phyloP scores from a whole-genome alignment of 2,113 vertebrate genomes.

The Ivindomyrus marchei region DNA sequence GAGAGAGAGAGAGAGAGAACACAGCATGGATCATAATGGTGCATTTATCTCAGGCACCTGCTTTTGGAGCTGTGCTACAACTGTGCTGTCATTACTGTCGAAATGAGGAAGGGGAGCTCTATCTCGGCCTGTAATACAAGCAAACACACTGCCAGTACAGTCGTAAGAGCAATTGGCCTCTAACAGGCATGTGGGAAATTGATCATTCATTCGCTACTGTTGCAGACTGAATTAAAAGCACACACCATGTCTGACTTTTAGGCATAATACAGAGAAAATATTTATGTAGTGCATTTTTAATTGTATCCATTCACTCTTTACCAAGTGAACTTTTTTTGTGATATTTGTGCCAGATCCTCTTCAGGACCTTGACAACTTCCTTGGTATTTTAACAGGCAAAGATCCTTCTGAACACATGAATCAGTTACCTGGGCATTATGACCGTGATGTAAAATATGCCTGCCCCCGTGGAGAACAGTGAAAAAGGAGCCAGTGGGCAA shows the following conservation, averaged over 20 bases:
- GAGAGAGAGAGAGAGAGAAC: conserved; percentile 6
- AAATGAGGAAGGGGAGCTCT: conserved; percentile 27
- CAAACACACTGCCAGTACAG: background rate
- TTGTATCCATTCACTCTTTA: background rate
- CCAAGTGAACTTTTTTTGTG: too few species aligned
- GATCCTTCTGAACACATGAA: too few species aligned
- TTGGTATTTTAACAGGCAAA: too few species aligned
- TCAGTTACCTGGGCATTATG: too few species aligned
- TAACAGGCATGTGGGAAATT: conserved; percentile 16
- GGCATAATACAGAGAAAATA: background rate
- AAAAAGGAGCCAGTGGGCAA: too few species aligned
- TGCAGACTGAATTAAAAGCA: background rate
- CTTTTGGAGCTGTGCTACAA: background rate
- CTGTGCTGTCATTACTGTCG: background rate
- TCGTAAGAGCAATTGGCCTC: background rate
- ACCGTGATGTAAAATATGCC: too few species aligned
- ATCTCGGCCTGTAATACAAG: background rate
- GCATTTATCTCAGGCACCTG: background rate
- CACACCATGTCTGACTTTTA: background rate
- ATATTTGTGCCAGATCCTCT: too few species aligned
- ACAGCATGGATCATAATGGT: conserved; percentile 25
- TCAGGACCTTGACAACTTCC: too few species aligned
- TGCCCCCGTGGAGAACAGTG: too few species aligned
- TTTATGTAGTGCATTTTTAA: background rate
- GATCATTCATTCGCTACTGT: background rate